Conservation (phyloP, 2,888 invertebrate species). For the Unio delphinus region DNA sequence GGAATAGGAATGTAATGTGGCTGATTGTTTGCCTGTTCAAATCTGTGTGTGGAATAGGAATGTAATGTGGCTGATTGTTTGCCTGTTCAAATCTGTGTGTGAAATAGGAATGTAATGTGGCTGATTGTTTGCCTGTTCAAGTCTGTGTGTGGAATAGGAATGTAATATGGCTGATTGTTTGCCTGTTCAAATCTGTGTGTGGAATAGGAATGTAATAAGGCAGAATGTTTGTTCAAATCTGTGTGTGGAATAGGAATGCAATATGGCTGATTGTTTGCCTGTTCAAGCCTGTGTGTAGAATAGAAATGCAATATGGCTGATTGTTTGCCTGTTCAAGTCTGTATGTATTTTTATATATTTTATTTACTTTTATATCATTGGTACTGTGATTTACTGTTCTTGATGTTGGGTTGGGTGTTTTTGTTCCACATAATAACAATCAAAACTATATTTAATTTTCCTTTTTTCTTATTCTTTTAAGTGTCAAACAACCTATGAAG, state of each 20-base stretch:
- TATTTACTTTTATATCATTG: no score
- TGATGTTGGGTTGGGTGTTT: no score
- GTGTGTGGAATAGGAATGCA: neutral
- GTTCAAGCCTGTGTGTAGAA: neutral
- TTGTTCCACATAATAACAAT: no score
- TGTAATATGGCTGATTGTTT: neutral
- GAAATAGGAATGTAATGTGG: neutral
- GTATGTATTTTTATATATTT: no score
- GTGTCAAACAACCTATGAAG: neutral
- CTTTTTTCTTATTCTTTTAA: no score
- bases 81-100: neutral
- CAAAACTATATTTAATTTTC: no score
- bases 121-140: neutral
- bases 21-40: neutral
- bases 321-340: neutral
- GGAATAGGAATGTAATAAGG: neutral
- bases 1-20: neutral
- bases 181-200: neutral
- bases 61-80: neutral
- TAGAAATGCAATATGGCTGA: neutral
- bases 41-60: neutral
- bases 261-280: neutral
- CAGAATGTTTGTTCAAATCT: neutral
- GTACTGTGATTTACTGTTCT: no score
- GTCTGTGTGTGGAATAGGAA: neutral